Evolutionary conservation across 2,797 vertebrate species (phyloP), one percentile per base, ranked within the genome.

Genomic region (Tamandua tetradactyla): DNA sequence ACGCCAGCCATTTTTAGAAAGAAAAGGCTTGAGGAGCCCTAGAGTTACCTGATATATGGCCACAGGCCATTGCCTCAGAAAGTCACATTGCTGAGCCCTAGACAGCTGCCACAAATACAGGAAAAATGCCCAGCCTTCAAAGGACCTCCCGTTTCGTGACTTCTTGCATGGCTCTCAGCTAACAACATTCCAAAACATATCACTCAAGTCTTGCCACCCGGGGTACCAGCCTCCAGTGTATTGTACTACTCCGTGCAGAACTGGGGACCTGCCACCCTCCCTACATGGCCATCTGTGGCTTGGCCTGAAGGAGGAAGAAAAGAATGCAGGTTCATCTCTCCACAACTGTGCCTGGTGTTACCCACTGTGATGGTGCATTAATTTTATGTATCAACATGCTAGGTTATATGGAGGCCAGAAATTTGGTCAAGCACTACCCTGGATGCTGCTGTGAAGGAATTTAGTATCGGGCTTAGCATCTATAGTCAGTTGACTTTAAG

Each of bases 201-300:
- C 5, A 1, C 5, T 3, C 14, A 40, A 57, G 2, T 6, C 3
- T 0, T n/a, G 17, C 20, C 49, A 22, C 22, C 11, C 0, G 30
- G 14, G 25, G n/a, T 23, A n/a, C 11, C 15, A 13, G 55, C 55
- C 32, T 47, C 35, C 27, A 30, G 82, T 37, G 11, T 22, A 78
- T 1, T 12, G 4, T 14, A 15, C 5, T 8, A 1, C 62, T 25
- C 32, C 55, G 11, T 49, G 1, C n/a, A 64, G 12, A 0, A 47
- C 59, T 22, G 44, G 44, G n/a, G 11, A 13, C 8, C 89, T 75
- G 74, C 18, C 30, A n/a, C 35, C 14, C 66, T 69, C 83, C 52
- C 44, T 27, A 49, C 30, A 5, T 4, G 30, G 52, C 57, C 11
- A 32, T 68, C 90, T 27, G 23, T 62, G 55, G 42, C 25, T 84